Conservation (phyloP, 2,888 invertebrate genomes). For the Corythucha ciliata region DNA sequence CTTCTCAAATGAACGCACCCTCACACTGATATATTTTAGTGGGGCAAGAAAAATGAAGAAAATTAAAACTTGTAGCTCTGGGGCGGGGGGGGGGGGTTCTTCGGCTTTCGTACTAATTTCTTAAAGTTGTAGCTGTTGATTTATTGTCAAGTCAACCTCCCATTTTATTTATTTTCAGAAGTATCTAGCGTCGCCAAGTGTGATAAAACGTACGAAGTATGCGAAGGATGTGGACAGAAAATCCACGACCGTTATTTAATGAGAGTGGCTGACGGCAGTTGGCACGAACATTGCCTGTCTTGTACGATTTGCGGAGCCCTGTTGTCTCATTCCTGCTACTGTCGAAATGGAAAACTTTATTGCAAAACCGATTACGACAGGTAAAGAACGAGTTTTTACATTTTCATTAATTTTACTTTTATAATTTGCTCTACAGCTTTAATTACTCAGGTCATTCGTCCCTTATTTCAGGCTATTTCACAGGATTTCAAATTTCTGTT, state of each 20-base stretch:
- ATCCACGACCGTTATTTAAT: conserved; percentile 92
- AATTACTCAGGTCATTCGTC: no score
- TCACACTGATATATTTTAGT: no score
- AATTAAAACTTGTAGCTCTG: no score
- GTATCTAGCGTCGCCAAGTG: conserved; percentile 32
- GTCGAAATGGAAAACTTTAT: conserved; percentile 85
- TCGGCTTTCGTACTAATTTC: background rate
- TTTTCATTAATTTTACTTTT: no score
- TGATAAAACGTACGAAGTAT: conserved; percentile 74
- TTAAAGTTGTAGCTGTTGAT: background rate
- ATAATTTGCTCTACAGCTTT: no score
- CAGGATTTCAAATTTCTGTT: no score
- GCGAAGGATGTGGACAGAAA: conserved; percentile 89
- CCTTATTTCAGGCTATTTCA: no score
- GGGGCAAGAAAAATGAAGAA: no score
- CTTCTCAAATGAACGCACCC: no score
- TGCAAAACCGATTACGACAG: conserved; percentile 96
- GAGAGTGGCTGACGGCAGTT: conserved; percentile 86
- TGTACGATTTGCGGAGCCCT: conserved; percentile 89
- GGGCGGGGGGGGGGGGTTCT: background rate
- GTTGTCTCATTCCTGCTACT: conserved; percentile 88
- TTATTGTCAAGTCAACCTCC: no score
- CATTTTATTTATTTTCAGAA: no score
- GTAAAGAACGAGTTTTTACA: no score
- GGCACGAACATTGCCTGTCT: conserved; percentile 93